A percentile compares a stretch with the other conserved stretches of the same genome.
phyloP scores from a whole-genome alignment of 2,888 invertebrate species.

The Latrodectus hesperus region DNA sequence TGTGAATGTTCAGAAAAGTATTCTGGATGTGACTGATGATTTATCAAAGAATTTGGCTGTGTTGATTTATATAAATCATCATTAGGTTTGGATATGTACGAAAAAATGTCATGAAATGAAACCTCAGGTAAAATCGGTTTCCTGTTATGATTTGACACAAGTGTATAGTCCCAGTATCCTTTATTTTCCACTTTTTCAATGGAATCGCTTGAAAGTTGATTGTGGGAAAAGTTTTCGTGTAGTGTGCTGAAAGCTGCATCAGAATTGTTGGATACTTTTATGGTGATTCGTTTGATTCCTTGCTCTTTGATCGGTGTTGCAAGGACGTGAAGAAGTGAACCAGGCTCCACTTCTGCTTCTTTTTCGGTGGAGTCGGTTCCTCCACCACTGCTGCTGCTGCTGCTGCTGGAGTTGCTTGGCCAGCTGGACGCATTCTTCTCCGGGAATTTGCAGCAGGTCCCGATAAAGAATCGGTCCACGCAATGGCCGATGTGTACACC shows the following conservation, averaged over 20 bases:
- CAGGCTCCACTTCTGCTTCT: conserved; percentile 3
- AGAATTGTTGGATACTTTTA: background rate
- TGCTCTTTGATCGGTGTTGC: conserved; percentile 11
- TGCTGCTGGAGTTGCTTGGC: background rate
- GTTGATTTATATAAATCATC: too few species aligned
- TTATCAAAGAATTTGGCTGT: too few species aligned
- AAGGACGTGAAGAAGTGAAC: conserved; percentile 2
- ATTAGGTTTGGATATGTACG: too few species aligned
- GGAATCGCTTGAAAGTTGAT: background rate
- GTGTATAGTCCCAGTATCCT: background rate
- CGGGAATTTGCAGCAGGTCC: conserved; percentile 54
- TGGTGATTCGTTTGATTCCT: conserved; percentile 14
- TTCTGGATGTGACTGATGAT: too few species aligned
- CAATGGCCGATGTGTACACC: conserved; percentile 64
- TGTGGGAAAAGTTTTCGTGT: background rate
- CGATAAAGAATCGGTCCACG: conserved; percentile 62
- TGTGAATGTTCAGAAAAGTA: too few species aligned
- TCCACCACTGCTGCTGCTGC: background rate
- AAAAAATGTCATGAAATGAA: background rate
- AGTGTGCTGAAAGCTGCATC: background rate
- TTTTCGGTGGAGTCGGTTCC: background rate
- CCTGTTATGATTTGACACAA: background rate
- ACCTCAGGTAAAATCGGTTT: background rate
- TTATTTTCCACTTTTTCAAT: background rate
- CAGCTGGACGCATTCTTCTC: background rate